phyloP scores from a whole-genome alignment of 2,797 vertebrate species.

The Mormyrus hasselquistii region DNA sequence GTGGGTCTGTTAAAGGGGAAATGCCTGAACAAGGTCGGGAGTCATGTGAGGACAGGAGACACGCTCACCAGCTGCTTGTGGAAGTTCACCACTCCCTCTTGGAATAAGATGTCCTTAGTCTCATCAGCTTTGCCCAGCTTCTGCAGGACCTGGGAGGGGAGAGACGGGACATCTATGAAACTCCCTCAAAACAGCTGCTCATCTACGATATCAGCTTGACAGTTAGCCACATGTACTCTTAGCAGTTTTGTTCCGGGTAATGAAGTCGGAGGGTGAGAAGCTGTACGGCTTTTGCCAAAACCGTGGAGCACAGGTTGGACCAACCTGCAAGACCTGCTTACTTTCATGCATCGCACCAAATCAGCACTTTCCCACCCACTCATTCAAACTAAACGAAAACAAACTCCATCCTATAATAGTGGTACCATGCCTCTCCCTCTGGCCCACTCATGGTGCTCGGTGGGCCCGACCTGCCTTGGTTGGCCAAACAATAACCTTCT shows the following conservation, averaged over 20 bases:
- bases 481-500: background rate
- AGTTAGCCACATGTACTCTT: background rate
- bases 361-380: background rate
- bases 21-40: too few species aligned
- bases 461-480: background rate
- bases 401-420: background rate
- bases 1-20: background rate
- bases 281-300: background rate
- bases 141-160: slow-evolving; percentile 76
- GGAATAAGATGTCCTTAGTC: slow-evolving; percentile 76
- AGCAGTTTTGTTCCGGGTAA: background rate
- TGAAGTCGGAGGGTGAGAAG: background rate
- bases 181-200: background rate
- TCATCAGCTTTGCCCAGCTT: slow-evolving; percentile 66
- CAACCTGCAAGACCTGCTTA: background rate
- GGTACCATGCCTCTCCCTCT: background rate
- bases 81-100: slow-evolving; percentile 88
- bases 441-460: background rate
- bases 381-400: background rate
- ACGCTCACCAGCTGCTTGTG: slow-evolving; percentile 88
- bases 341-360: background rate
- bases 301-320: background rate
- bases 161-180: background rate
- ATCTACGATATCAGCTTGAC: background rate
- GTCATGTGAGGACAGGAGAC: background rate